Conservation (phyloP, 2,888 invertebrate genomes). For the Oligia latruncula region DNA sequence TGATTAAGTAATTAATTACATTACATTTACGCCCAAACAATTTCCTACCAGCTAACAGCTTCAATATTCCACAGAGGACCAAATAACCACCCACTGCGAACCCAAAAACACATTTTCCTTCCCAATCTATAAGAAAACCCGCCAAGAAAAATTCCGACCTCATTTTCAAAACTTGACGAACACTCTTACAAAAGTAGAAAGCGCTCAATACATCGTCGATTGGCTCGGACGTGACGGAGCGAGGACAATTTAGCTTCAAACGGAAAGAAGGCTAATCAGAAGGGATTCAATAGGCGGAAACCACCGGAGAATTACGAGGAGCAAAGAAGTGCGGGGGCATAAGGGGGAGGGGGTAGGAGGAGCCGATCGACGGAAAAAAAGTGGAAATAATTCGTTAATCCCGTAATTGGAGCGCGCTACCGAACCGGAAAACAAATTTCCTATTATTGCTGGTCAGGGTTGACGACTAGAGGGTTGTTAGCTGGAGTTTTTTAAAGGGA, state of each 20-base stretch:
- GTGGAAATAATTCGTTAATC: conserved; percentile 90
- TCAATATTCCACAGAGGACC: background rate
- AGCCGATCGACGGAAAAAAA: conserved; percentile 78
- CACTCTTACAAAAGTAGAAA: conserved; percentile 80
- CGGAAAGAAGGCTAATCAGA: conserved; percentile 89
- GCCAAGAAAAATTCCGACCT: conserved; percentile 42
- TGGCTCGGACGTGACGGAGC: conserved; percentile 81
- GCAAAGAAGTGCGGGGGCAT: conserved; percentile 60
- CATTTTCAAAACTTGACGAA: conserved; percentile 64
- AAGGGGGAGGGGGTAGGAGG: conserved; percentile 60
- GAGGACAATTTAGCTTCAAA: conserved; percentile 85
- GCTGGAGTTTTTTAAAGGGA: background rate
- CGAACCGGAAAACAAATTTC: conserved; percentile 91
- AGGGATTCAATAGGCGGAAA: conserved; percentile 90
- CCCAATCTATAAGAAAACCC: conserved; percentile 32
- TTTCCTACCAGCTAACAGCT: background rate
- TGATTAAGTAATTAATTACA: no score
- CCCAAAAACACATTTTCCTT: background rate
- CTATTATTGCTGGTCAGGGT: conserved; percentile 86
- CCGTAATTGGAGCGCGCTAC: conserved; percentile 89
- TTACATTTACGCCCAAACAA: background rate
- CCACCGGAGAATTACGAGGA: conserved; percentile 79
- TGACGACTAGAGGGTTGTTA: conserved; percentile 60
- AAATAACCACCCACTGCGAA: background rate
- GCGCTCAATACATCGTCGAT: conserved; percentile 79